Percentiles rank a stretch among this genome's conserved stretches.
phyloP scores from a whole-genome alignment of 1,140 invertebrate species.

The Cydia pomonella region DNA sequence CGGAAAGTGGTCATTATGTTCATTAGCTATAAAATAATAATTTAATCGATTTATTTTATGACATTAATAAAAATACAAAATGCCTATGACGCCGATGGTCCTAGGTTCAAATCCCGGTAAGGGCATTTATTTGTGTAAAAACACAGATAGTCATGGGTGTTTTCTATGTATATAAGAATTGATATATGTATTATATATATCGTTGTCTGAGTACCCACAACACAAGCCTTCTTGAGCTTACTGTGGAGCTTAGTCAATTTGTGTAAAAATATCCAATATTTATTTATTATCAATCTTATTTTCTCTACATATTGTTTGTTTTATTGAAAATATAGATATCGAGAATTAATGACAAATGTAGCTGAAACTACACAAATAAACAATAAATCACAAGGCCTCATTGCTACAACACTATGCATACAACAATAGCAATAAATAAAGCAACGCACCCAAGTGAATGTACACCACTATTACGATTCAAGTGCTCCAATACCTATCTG shows the following conservation, averaged over 20 bases:
- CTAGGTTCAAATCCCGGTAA: too few species aligned
- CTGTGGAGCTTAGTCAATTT: too few species aligned
- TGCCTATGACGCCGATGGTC: too few species aligned
- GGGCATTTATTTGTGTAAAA: too few species aligned
- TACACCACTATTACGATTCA: not conserved
- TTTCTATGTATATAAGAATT: too few species aligned
- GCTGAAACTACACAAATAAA: not conserved
- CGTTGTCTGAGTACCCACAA: too few species aligned
- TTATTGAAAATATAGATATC: not conserved
- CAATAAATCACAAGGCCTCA: conserved; percentile 7
- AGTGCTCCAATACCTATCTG: conserved; percentile 8
- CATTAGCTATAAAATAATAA: conserved; percentile 22
- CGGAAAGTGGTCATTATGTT: conserved; percentile 35
- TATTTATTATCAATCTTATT: not conserved
- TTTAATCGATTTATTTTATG: not conserved
- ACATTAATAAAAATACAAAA: too few species aligned
- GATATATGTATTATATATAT: too few species aligned
- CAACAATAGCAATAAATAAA: conserved; percentile 15
- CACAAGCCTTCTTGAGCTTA: too few species aligned
- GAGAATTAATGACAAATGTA: not conserved
- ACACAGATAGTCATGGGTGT: too few species aligned
- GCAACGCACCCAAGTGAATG: not conserved
- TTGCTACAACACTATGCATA: conserved; percentile 19
- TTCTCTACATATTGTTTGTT: not conserved
- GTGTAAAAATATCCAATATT: too few species aligned